phyloP scores from a whole-genome alignment of 2,888 invertebrate species.

The Uloborus plumipes region DNA sequence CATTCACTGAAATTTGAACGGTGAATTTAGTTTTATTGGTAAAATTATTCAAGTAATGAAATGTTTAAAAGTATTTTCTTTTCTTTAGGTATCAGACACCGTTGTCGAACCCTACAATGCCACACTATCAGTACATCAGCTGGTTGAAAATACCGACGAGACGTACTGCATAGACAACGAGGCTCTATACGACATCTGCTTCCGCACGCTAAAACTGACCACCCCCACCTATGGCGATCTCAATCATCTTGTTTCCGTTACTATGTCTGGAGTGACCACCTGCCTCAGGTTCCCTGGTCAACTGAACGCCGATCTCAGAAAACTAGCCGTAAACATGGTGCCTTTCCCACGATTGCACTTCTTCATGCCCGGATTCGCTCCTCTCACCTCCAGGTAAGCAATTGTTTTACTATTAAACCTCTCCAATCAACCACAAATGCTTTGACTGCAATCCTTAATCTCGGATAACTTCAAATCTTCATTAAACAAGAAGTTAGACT shows the following conservation, averaged over 20 bases:
- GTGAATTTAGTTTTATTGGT: too few species aligned
- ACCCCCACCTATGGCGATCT: slow-evolving; percentile 75
- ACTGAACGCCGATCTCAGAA: slow-evolving; percentile 91
- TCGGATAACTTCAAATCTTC: too few species aligned
- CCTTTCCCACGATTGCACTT: slow-evolving; percentile 86
- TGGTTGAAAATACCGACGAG: slow-evolving; percentile 91
- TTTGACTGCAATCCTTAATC: too few species aligned
- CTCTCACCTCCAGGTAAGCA: slow-evolving; percentile 65
- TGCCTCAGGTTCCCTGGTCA: slow-evolving; percentile 94
- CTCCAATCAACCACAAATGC: too few species aligned
- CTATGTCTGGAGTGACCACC: slow-evolving; percentile 89
- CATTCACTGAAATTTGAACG: too few species aligned
- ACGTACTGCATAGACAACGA: slow-evolving; percentile 89
- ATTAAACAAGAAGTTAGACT: too few species aligned
- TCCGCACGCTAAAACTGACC: slow-evolving; percentile 77
- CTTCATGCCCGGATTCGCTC: slow-evolving; percentile 68
- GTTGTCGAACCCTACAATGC: slow-evolving; percentile 78
- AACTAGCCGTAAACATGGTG: slow-evolving; percentile 96
- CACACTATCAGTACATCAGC: slow-evolving; percentile 86
- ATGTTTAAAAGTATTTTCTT: neutral
- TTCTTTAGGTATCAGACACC: slow-evolving; percentile 78
- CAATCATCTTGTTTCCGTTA: slow-evolving; percentile 75
- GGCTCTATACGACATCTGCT: slow-evolving; percentile 78
- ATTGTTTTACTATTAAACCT: neutral
- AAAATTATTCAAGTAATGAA: too few species aligned